A percentile compares a stretch with the other conserved stretches of the same genome.
Evolutionary conservation across 2,888 invertebrate species (phyloP).

Genomic region (Eilema griseolum): DNA sequence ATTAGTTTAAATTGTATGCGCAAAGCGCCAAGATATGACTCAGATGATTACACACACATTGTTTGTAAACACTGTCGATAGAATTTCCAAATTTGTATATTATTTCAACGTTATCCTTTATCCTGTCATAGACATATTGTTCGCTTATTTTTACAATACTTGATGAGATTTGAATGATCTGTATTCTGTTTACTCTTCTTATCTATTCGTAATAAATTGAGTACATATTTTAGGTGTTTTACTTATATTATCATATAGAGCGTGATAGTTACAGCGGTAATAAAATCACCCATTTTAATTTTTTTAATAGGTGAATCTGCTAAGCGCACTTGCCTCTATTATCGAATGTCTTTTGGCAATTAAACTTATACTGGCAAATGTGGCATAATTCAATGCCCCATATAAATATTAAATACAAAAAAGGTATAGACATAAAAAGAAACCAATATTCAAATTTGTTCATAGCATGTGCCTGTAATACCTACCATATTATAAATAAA

Average conservation of each 20-base stretch:
- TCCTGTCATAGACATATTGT: conserved; percentile 9
- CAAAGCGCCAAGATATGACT: not conserved
- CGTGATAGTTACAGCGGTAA: no score
- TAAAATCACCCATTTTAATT: no score
- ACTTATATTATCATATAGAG: no score
- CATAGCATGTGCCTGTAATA: not conserved
- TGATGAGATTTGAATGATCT: not conserved
- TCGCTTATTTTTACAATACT: not conserved
- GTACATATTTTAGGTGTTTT: no score
- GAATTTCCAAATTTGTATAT: not conserved
- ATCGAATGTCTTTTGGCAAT: no score
- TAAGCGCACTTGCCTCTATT: no score
- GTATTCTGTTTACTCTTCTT: no score
- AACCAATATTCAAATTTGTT: not conserved
- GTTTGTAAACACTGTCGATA: not conserved
- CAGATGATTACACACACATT: not conserved
- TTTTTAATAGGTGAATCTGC: no score
- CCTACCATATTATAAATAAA: conserved; percentile 41
- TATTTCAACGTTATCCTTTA: not conserved
- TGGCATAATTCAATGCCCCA: no score
- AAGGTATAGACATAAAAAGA: not conserved
- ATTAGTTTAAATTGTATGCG: not conserved
- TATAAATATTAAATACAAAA: not conserved
- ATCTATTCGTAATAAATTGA: no score
- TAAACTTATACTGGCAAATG: no score